These are phyloP conservation scores for Eurytoma adleriae DNA, from an alignment of 2,888 invertebrate species.

Conservation along the genomic window DNA sequence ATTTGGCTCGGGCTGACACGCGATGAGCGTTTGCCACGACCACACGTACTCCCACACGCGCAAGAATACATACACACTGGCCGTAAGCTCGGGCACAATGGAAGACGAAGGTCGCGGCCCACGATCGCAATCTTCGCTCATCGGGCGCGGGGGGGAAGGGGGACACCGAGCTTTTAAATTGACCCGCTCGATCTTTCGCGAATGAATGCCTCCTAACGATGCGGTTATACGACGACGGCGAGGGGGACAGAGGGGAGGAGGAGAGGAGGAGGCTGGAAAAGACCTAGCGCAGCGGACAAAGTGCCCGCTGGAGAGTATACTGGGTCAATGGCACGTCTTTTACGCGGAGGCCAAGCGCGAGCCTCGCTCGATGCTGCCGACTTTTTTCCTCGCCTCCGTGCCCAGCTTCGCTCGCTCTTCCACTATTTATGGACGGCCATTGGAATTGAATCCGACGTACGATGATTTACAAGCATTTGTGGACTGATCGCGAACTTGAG, in stretches of 20 bases:
- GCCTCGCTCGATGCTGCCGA: no score
- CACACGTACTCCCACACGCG: neutral
- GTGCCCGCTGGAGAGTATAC: neutral
- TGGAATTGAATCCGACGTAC: no score
- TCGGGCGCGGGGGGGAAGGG: neutral
- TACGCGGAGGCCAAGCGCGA: no score
- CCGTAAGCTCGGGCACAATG: neutral
- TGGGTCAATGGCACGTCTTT: slow-evolving; percentile 52
- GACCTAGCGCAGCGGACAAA: neutral
- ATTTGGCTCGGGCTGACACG: neutral
- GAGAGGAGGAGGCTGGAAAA: slow-evolving; percentile 20
- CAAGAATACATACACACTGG: neutral
- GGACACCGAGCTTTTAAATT: slow-evolving; percentile 11
- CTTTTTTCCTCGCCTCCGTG: no score
- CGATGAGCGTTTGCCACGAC: neutral
- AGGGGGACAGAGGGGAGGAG: neutral
- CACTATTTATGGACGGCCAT: no score
- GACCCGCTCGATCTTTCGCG: slow-evolving; percentile 32
- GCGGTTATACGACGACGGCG: slow-evolving; percentile 30
- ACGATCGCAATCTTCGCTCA: slow-evolving; percentile 38
- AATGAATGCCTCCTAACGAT: slow-evolving; percentile 46
- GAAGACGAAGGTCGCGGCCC: neutral
- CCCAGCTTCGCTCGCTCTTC: no score
- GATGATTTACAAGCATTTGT: no score
- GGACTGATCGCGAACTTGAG: no score